phyloP scores from a whole-genome alignment of 2,888 invertebrate species.

The Stenichneumon culpator region DNA sequence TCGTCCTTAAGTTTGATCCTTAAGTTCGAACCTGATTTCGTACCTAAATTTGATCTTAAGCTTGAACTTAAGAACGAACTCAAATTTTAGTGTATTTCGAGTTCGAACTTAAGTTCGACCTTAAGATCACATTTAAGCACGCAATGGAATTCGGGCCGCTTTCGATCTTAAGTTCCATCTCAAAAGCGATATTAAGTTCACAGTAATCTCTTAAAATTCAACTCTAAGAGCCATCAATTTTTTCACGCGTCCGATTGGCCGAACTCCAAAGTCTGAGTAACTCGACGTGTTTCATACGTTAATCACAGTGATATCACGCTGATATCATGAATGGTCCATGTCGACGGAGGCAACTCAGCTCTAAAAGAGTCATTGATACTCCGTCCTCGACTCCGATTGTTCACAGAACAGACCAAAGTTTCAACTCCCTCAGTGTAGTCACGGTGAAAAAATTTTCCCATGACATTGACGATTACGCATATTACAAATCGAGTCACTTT shows the following conservation, averaged over 20 bases:
- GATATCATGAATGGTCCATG: slow-evolving; percentile 33
- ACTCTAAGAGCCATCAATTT: slow-evolving; percentile 19
- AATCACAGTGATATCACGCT: slow-evolving; percentile 29
- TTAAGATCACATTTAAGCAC: too few relatives aligned
- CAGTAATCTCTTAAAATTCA: too few relatives aligned
- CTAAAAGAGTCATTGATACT: slow-evolving; percentile 13
- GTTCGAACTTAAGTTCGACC: too few relatives aligned
- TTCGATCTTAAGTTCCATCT: too few relatives aligned
- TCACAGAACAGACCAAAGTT: slow-evolving; percentile 4
- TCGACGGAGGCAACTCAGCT: not conserved
- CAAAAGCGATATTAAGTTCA: too few relatives aligned
- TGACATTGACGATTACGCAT: not conserved
- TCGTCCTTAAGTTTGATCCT: too few relatives aligned
- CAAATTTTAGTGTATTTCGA: too few relatives aligned
- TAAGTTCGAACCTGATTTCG: too few relatives aligned
- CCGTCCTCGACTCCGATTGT: not conserved
- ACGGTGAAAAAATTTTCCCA: not conserved
- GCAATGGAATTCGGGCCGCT: too few relatives aligned
- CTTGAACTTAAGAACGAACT: too few relatives aligned
- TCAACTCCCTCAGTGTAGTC: not conserved
- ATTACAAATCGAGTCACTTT: not conserved
- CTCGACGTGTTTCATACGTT: not conserved
- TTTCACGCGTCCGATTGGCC: not conserved
- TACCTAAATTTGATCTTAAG: too few relatives aligned
- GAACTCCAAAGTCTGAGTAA: not conserved